These are phyloP conservation scores for Platyura marginata DNA, from an alignment of 1,140 invertebrate genomes.

Conservation along the genomic window DNA sequence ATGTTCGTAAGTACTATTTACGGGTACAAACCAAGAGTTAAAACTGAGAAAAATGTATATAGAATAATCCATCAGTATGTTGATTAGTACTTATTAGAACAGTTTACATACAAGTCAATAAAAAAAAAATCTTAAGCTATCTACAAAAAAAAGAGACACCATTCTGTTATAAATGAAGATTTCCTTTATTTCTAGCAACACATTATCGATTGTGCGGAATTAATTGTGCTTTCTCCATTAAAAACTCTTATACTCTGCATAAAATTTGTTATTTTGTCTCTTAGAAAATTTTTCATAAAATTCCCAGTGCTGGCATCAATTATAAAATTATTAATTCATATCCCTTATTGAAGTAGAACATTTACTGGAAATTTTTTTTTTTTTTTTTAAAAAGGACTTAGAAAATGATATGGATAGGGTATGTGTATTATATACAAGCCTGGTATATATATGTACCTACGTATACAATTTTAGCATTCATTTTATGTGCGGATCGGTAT, in stretches of 20 bases:
- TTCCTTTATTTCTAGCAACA: too few species aligned
- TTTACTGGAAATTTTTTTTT: neutral
- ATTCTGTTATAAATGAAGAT: too few species aligned
- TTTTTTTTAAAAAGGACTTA: neutral
- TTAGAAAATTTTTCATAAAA: neutral
- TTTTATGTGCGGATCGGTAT: neutral
- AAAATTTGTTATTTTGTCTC: neutral
- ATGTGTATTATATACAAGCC: neutral
- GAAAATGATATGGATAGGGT: neutral
- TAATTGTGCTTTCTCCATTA: neutral
- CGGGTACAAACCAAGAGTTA: too few species aligned
- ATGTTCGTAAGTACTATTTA: too few species aligned
- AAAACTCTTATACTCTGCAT: neutral
- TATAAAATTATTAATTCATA: neutral
- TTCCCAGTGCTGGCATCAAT: neutral
- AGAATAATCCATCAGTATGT: too few species aligned
- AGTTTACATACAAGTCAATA: too few species aligned
- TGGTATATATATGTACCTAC: neutral
- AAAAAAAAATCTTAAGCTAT: too few species aligned
- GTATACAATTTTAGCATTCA: neutral
- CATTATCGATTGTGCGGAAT: too few species aligned
- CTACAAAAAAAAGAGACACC: too few species aligned
- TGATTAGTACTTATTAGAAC: too few species aligned
- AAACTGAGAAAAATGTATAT: too few species aligned
- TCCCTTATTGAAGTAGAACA: neutral